Evolutionary conservation across 2,113 vertebrate genomes (phyloP).

Genomic region (Hippopotamus amphibius): DNA sequence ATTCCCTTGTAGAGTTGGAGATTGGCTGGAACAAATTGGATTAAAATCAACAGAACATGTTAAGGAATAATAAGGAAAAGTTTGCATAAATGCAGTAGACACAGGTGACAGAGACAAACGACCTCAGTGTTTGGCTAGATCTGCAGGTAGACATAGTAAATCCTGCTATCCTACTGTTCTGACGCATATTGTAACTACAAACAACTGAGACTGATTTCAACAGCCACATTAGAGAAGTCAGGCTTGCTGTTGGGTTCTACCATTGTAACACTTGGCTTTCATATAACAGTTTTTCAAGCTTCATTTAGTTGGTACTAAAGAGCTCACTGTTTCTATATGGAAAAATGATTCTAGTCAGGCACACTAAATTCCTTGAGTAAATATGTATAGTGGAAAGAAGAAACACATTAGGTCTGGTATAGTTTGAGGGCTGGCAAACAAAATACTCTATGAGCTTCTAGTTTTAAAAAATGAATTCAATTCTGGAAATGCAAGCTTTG

Average conservation of each 20-base stretch:
- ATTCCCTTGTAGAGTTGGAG: neutral
- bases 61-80: neutral
- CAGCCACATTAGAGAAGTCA: neutral
- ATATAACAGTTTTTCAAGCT: slow-evolving; percentile 47
- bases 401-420: slow-evolving; percentile 44
- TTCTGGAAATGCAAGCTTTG: neutral
- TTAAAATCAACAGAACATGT: neutral
- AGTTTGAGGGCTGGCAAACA: slow-evolving; percentile 48
- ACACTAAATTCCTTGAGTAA: slow-evolving; percentile 43
- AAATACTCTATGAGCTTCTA: slow-evolving; percentile 4
- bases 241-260: neutral
- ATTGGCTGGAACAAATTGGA: neutral
- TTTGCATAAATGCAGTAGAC: neutral
- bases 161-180: neutral
- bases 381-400: slow-evolving; percentile 42
- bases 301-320: slow-evolving; percentile 57
- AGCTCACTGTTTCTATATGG: slow-evolving; percentile 2
- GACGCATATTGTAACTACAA: neutral
- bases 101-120: neutral
- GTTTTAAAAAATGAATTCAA: neutral
- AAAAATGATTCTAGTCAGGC: slow-evolving; percentile 51
- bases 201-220: neutral
- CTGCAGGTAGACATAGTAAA: neutral
- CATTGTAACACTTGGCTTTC: slow-evolving; percentile 51
- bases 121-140: neutral